A percentile compares a stretch with the other conserved stretches of the same genome.
Evolutionary conservation across 2,888 invertebrate species (phyloP).

Genomic region (Chirona hameri): DNA sequence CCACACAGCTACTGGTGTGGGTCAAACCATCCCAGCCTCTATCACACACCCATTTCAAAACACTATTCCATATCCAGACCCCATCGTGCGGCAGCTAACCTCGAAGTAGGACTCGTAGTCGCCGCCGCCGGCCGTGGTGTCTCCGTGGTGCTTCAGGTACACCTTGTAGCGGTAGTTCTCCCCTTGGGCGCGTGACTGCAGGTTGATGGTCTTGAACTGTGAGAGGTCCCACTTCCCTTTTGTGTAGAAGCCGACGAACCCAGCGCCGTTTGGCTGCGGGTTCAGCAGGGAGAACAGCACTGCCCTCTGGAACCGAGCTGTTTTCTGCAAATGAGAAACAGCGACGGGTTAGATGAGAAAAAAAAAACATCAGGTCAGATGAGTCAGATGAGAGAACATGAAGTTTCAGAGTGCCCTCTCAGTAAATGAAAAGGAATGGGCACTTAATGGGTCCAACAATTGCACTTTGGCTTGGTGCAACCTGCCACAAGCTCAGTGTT

Average conservation of each 20-base stretch:
- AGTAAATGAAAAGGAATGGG: too few species aligned
- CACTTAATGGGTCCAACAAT: too few species aligned
- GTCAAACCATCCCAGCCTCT: too few species aligned
- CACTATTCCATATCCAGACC: conserved; percentile 43
- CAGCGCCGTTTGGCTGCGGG: conserved; percentile 64
- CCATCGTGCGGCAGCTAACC: conserved; percentile 39
- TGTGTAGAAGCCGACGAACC: conserved; percentile 61
- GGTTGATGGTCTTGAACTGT: conserved; percentile 52
- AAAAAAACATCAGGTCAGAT: conserved; percentile 48
- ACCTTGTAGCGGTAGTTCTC: conserved; percentile 59
- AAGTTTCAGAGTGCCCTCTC: too few species aligned
- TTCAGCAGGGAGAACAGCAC: conserved; percentile 62
- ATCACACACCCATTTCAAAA: too few species aligned
- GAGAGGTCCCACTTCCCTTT: conserved; percentile 53
- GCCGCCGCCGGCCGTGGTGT: conserved; percentile 55
- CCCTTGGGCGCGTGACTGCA: conserved; percentile 59
- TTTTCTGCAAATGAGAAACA: conserved; percentile 51
- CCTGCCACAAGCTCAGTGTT: too few species aligned
- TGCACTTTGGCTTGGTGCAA: too few species aligned
- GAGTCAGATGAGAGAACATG: background rate
- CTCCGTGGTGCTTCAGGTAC: conserved; percentile 56
- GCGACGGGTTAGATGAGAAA: conserved; percentile 42
- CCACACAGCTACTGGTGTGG: too few species aligned
- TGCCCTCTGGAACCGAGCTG: conserved; percentile 58
- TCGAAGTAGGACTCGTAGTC: conserved; percentile 58